Base-by-base conservation (phyloP, 2,888 invertebrate species). In the Nomada fucata region DNA sequence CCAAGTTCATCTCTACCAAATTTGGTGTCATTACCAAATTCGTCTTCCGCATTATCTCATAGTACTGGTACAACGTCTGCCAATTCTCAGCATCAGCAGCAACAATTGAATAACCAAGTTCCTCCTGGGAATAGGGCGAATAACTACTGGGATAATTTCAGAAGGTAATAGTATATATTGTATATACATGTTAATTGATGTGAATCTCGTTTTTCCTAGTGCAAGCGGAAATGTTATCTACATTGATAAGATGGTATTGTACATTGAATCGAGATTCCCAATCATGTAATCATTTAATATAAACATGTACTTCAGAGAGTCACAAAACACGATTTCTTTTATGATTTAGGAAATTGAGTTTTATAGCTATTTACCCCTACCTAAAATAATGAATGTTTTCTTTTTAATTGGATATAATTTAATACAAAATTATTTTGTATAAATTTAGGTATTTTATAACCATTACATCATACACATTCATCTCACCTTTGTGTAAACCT, bases 121-220 rank as follows among this genome's bases (percentile, higher is more conserved):
- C 97, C 97, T 55, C 98, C 98, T 52, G 98, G 98, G 44, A 97
- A 97, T 94, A 95, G 98, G 86, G 97, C 98, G 75, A 98, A 98
- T 94, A 98, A 98, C 94, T 98, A 98, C 94, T 98, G 97, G 97
- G 98, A 98, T 93, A 98, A 98, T 94, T 98, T 98, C 94, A 95
- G 97, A 94, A 98, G 98, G 97, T 97, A 96, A 95, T 85, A 26
- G 71, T 55, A 82, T 69, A 74, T 72, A 76, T 23, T 42, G 10
- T 64, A 68, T 61, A 13, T 69, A 70, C 47, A 73, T 23, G 23
- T 83, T 69, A 61, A 75, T n/a, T 36, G 47, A 78, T 44, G 47
- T 20, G 47, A 53, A 70, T 84, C 69, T 74, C 29, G 64, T 57
- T 57, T 72, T 70, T 64, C 64, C 42, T 72, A 68, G 59, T 60